A percentile compares a stretch with the other conserved stretches of the same genome.
phyloP scores from a whole-genome alignment of 2,113 vertebrate species.

The Leptobrachium ailaonicum region DNA sequence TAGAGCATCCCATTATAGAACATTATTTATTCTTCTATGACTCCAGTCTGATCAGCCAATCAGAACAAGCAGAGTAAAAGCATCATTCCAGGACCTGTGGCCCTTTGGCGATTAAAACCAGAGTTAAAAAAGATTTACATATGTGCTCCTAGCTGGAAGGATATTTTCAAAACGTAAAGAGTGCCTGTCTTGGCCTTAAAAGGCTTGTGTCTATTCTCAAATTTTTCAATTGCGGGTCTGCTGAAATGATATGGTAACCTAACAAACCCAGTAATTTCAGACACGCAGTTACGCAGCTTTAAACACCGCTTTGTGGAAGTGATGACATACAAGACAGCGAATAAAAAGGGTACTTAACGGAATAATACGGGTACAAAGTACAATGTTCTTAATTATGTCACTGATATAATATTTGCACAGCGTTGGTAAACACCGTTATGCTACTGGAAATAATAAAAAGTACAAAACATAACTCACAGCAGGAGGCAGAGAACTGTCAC shows the following conservation, averaged over 20 bases:
- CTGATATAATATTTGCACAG: conserved; percentile 4
- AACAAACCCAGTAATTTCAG: conserved; percentile 59
- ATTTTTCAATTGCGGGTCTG: conserved; percentile 60
- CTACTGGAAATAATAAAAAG: background rate
- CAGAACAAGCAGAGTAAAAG: too few species aligned
- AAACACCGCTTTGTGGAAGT: background rate
- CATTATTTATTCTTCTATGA: too few species aligned
- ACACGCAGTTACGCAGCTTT: conserved; percentile 57
- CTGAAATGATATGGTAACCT: conserved; percentile 64
- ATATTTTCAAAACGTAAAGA: conserved; percentile 61
- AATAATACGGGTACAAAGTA: conserved; percentile 2
- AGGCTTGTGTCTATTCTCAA: conserved; percentile 60
- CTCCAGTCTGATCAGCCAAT: too few species aligned
- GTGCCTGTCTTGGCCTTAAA: conserved; percentile 59
- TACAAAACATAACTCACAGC: background rate
- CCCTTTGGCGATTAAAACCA: too few species aligned
- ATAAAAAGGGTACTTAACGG: background rate
- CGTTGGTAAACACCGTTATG: background rate
- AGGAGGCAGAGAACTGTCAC: background rate
- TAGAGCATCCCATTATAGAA: too few species aligned
- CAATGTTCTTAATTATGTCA: conserved; percentile 1
- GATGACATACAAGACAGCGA: background rate
- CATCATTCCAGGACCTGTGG: too few species aligned
- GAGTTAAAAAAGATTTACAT: too few species aligned
- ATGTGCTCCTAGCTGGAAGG: too few species aligned